Conservation (phyloP, 64 coral and sea anemone species). For the Stichodactyla mertensii region DNA sequence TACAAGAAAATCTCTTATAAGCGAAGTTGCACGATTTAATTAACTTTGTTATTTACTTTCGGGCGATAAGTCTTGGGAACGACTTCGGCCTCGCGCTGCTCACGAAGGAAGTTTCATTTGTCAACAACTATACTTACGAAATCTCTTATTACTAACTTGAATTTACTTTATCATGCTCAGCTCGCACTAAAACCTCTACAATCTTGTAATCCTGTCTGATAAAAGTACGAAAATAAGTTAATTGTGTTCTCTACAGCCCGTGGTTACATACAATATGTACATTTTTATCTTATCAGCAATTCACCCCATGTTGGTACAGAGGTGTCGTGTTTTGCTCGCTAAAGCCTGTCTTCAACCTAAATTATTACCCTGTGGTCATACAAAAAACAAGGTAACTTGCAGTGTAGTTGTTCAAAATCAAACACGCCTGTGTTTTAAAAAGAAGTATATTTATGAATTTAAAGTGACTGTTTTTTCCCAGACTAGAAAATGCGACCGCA, state of each 20-base stretch:
- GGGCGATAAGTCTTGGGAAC: too few relatives aligned
- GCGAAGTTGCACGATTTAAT: too few relatives aligned
- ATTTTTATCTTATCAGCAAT: background rate
- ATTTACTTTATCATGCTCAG: too few relatives aligned
- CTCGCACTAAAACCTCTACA: too few relatives aligned
- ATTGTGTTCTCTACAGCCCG: background rate
- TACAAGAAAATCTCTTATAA: too few relatives aligned
- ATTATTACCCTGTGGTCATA: background rate
- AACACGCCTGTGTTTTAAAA: background rate
- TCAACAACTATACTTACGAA: too few relatives aligned
- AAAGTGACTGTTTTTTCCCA: background rate
- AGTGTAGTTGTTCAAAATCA: background rate
- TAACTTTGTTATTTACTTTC: too few relatives aligned
- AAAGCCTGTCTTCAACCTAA: background rate
- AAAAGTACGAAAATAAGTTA: background rate
- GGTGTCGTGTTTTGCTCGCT: background rate
- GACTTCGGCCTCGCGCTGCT: too few relatives aligned
- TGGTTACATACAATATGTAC: conserved; percentile 4
- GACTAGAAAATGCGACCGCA: background rate
- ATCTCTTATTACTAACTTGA: too few relatives aligned
- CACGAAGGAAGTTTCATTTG: too few relatives aligned
- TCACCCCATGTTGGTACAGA: background rate
- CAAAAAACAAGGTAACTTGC: background rate
- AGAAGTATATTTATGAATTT: background rate
- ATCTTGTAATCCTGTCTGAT: too few relatives aligned